A percentile compares a stretch with the other conserved stretches of the same genome.
phyloP scores from a whole-genome alignment of 2,888 invertebrate genomes.

The Rotaria sp. region DNA sequence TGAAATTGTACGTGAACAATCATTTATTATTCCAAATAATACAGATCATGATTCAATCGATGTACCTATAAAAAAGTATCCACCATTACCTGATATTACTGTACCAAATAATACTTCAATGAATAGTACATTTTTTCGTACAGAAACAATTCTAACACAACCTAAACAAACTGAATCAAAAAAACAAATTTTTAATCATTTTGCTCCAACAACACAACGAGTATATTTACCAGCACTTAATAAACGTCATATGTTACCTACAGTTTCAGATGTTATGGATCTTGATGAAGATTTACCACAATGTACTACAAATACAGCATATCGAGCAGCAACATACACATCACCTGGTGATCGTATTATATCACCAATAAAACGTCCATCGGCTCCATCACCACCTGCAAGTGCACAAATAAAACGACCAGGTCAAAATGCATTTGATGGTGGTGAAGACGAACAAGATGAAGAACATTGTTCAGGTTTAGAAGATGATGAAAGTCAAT shows the following conservation, averaged over 20 bases:
- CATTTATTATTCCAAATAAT: neutral
- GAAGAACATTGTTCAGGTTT: neutral
- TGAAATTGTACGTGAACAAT: constrained; percentile 36
- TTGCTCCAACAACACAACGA: neutral
- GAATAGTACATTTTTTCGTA: constrained; percentile 27
- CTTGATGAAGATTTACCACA: constrained; percentile 38
- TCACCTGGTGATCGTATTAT: constrained; percentile 36
- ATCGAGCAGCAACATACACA: constrained; percentile 33
- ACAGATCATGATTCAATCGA: constrained; percentile 20
- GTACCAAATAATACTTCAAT: neutral
- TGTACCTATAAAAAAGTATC: constrained; percentile 33
- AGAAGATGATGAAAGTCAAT: neutral
- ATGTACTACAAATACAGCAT: neutral
- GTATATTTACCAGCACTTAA: neutral
- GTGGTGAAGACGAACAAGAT: neutral
- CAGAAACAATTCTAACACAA: neutral
- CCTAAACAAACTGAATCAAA: neutral
- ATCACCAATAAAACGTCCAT: constrained; percentile 39
- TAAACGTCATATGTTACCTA: neutral
- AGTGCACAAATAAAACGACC: constrained; percentile 31
- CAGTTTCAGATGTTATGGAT: constrained; percentile 33
- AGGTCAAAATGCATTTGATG: neutral
- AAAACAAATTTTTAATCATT: constrained; percentile 17
- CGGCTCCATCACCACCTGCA: constrained; percentile 34
- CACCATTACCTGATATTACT: constrained; percentile 37